phyloP scores from a whole-genome alignment of 2,113 vertebrate species.

The Melanotaenia duboulayi region DNA sequence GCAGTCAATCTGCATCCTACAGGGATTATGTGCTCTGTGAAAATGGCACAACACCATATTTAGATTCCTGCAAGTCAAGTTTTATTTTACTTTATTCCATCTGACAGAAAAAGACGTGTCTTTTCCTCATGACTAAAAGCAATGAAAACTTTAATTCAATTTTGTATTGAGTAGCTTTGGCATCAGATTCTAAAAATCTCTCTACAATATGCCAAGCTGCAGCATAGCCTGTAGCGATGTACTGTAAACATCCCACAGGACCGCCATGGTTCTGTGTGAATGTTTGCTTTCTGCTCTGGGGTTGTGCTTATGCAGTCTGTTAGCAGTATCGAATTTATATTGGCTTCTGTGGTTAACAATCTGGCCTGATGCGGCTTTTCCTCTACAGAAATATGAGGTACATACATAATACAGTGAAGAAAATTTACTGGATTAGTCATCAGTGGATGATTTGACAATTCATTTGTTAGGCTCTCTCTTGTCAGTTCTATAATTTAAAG shows the following conservation, averaged over 20 bases:
- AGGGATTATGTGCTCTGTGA: conserved; percentile 56
- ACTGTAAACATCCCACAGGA: conserved; percentile 28
- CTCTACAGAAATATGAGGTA: conserved; percentile 18
- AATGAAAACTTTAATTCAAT: conserved; percentile 58
- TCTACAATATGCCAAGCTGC: conserved; percentile 36
- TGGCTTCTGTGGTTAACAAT: conserved; percentile 28
- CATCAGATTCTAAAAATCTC: conserved; percentile 32
- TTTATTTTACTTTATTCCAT: conserved; percentile 59
- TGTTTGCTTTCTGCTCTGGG: conserved; percentile 40
- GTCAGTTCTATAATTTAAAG: conserved; percentile 31
- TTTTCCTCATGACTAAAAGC: conserved; percentile 63
- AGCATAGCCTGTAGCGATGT: conserved; percentile 1
- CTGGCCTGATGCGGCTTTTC: conserved; percentile 30
- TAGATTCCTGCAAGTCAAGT: conserved; percentile 67
- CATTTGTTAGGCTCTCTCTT: conserved; percentile 19
- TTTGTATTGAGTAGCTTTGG: conserved; percentile 38
- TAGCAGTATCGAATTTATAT: conserved; percentile 39
- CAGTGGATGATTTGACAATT: conserved; percentile 30
- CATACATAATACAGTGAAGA: not conserved
- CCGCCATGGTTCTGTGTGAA: conserved; percentile 25
- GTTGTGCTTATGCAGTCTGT: conserved; percentile 36
- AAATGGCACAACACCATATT: conserved; percentile 79
- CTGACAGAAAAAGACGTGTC: conserved; percentile 58
- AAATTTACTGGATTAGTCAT: conserved; percentile 1
- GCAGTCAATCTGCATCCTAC: conserved; percentile 61